A percentile compares a stretch with the other conserved stretches of the same genome.
Conservation (phyloP, 2,113 vertebrate genomes). For the Ceyx melanurus region DNA sequence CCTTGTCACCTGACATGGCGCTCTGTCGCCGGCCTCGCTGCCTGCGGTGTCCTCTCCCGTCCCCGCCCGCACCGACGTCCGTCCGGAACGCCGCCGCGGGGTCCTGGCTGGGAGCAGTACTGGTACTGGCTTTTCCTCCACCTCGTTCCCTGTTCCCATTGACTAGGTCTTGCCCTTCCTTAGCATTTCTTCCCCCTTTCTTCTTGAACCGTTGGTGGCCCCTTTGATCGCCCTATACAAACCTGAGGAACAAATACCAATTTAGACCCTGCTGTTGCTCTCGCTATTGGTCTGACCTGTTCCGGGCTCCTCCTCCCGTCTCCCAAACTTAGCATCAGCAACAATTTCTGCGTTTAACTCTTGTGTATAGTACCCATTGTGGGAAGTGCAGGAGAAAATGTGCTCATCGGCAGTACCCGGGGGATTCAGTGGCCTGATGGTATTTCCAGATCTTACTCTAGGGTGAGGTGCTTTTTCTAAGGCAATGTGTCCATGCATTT, state of each 20-base stretch:
- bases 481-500: fast-evolving
- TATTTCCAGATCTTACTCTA: background rate
- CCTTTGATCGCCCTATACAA: background rate
- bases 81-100: background rate
- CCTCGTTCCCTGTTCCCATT: background rate
- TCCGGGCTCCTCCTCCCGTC: background rate
- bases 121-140: too few species aligned
- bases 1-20: background rate
- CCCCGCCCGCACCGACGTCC: background rate
- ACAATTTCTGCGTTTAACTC: background rate
- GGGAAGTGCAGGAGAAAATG: background rate
- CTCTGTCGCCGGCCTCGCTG: background rate
- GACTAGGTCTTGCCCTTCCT: background rate
- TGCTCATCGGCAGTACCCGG: fast-evolving
- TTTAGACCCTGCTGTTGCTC: background rate
- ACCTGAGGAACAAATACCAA: background rate
- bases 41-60: background rate
- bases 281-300: background rate
- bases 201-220: background rate
- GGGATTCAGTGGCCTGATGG: background rate
- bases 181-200: background rate
- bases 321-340: background rate
- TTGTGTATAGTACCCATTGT: background rate
- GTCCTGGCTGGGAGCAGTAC: background rate
- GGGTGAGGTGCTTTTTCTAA: background rate